phyloP scores from a whole-genome alignment of 23 tunicate genomes.

The Phallusia fumigata region DNA sequence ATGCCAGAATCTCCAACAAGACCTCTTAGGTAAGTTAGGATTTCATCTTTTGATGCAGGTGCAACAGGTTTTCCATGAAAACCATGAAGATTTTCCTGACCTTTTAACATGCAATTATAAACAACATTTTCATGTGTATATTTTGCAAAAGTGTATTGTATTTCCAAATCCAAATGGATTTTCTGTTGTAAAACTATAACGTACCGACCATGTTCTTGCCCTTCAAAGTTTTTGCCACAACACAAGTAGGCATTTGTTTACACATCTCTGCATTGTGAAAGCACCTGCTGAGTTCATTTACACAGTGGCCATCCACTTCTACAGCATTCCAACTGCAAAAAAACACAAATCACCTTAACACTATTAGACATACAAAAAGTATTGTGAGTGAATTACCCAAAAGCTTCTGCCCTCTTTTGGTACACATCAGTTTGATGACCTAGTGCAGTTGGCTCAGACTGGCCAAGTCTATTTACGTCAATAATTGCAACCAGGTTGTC shows the following conservation, averaged over 20 bases:
- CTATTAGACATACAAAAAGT: neutral
- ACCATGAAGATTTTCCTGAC: conserved; percentile 78
- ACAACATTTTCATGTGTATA: neutral
- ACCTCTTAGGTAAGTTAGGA: conserved; percentile 37
- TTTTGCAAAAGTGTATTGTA: neutral
- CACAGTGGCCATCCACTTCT: conserved; percentile 87
- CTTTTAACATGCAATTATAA: neutral
- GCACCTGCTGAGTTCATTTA: conserved; percentile 49
- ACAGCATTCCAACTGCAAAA: conserved; percentile 73
- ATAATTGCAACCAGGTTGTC: conserved; percentile 91
- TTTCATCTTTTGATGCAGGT: conserved; percentile 54
- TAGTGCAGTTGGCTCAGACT: conserved; percentile 81
- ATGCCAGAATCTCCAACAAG: conserved; percentile 35
- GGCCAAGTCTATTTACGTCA: conserved; percentile 96
- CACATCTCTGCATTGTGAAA: conserved; percentile 73
- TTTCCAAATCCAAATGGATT: neutral
- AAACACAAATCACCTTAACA: neutral
- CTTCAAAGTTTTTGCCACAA: conserved; percentile 93
- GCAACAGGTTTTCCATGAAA: conserved; percentile 96
- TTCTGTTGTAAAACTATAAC: neutral
- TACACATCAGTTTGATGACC: conserved; percentile 90
- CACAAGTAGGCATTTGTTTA: conserved; percentile 76
- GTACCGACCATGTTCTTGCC: conserved; percentile 81
- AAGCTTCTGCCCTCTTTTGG: conserved; percentile 70
- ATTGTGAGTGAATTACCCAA: conserved; percentile 43